Conservation (phyloP, 2,797 vertebrate species). For the Chromobotia macracanthus region DNA sequence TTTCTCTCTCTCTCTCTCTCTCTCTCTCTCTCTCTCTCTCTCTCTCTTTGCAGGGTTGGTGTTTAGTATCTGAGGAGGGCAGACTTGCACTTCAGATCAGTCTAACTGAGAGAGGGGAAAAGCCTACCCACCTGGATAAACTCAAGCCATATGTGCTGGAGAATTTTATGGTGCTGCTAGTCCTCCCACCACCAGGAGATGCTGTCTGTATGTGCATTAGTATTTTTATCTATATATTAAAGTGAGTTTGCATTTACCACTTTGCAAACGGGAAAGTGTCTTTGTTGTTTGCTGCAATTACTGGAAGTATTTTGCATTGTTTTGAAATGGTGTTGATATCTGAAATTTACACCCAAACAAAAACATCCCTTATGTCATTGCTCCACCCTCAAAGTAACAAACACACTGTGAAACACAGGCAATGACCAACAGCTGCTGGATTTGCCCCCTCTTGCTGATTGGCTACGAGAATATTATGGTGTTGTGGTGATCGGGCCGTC, state of each 20-base stretch:
- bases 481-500: too few species aligned
- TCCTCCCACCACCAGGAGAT: conserved; percentile 75
- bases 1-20: background rate
- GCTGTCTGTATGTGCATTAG: conserved; percentile 66
- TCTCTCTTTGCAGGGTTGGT: conserved; percentile 72
- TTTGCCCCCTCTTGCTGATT: too few species aligned
- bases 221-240: background rate
- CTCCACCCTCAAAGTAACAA: too few species aligned
- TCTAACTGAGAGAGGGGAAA: conserved; percentile 85
- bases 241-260: background rate
- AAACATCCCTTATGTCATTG: too few species aligned
- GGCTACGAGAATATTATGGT: too few species aligned
- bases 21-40: background rate
- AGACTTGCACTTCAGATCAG: conserved; percentile 87
- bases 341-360: too few species aligned
- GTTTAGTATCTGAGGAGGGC: conserved; percentile 76
- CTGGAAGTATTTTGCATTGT: background rate
- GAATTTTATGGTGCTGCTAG: conserved; percentile 90
- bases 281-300: too few species aligned
- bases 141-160: conserved; percentile 92
- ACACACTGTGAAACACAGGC: too few species aligned
- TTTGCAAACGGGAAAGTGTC: background rate
- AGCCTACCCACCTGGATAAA: conserved; percentile 87
- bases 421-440: too few species aligned
- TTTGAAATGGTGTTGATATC: background rate